Evolutionary conservation across 2,797 vertebrate species (phyloP), one percentile per base, ranked within the genome.

Genomic region (Channallabes apus): DNA sequence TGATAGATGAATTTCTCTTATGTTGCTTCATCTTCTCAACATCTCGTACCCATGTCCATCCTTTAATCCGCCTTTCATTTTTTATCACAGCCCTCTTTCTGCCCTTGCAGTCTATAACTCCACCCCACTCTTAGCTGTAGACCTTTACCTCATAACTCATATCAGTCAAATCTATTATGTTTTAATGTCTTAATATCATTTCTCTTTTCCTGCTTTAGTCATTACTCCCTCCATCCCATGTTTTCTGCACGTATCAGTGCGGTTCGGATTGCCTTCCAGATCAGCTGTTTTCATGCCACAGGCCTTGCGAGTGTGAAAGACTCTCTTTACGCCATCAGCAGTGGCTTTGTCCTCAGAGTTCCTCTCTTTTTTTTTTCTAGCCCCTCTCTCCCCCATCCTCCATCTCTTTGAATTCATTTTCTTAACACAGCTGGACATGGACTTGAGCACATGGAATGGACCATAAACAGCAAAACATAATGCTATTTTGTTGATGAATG

Each of bases 351-450:
- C 65, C 65, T 82, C 75, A 27, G 81, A 24, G 81, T 83, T 59
- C 58, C 72, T 84, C 77, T 46, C 61, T n/a, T n/a, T 32, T 32
- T 32, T 87, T 69, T 84, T 46, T 46, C 46, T 46, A 46, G 46
- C 46, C 46, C 46, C n/a, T n/a, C 46, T 46, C 71, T 56, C 20
- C 76, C 4, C 59, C 24, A 24, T 18, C 59, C 46, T 46, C 54
- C 80, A 20, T 71, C 29, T 76, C 80, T 83, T 71, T 86, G 64
- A 79, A 77, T 83, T 67, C 86, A 87, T 89, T 85, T 83, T 27
- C 71, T 80, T 82, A 87, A 84, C 88, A 84, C 87, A 90, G 87
- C 86, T 85, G 87, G 88, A 84, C 82, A 87, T 51, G 59, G 83
- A 84, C 64, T 68, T 86, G 59, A 85, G 82, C 83, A 88, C 85